Evolutionary conservation across 2,113 vertebrate species (phyloP).

Genomic region (Drymodes brunneopygia): DNA sequence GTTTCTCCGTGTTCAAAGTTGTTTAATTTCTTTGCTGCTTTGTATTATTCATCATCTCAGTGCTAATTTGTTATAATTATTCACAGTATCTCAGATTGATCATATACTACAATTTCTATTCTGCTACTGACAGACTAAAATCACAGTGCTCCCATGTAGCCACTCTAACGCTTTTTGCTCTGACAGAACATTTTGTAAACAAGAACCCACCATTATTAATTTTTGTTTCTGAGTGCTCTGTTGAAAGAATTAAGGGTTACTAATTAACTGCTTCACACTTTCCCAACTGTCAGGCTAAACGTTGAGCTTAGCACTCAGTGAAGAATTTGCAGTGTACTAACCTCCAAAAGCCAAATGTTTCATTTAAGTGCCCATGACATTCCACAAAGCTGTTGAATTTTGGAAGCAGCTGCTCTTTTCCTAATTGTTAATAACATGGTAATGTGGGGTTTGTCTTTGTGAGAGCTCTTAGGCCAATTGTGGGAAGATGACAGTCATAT

Average conservation of each 20-base stretch:
- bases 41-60: not conserved
- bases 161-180: not conserved
- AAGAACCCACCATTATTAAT: not conserved
- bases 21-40: not conserved
- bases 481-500: not conserved
- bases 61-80: not conserved
- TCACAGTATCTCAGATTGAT: not conserved
- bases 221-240: not conserved
- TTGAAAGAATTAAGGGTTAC: not conserved
- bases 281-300: not conserved
- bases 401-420: not conserved
- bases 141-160: not conserved
- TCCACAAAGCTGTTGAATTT: not conserved
- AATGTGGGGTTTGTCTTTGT: not conserved
- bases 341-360: not conserved
- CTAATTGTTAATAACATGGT: not conserved
- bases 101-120: not conserved
- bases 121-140: not conserved
- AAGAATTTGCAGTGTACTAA: not conserved
- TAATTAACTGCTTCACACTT: not conserved
- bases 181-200: not conserved
- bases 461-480: not conserved
- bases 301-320: not conserved
- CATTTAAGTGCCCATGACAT: not conserved
- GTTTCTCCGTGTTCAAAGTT: not conserved